These are phyloP conservation scores for Stegodyphus mimosarum DNA, from an alignment of 1,140 invertebrate species.

Conservation along the genomic window DNA sequence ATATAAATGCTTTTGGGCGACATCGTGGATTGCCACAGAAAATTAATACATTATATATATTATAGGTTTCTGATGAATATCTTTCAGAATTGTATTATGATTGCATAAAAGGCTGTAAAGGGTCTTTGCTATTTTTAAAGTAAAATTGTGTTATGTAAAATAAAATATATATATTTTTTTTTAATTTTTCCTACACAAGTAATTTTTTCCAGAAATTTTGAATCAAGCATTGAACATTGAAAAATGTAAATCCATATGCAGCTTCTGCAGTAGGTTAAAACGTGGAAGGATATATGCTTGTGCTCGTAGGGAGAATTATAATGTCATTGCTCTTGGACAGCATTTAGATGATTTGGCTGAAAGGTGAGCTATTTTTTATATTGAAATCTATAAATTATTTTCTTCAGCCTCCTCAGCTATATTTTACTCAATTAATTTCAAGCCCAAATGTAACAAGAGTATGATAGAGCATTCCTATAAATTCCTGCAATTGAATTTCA, in stretches of 20 bases:
- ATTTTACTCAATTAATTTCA: too few species aligned
- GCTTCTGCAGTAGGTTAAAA: constrained; percentile 78
- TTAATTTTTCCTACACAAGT: neutral
- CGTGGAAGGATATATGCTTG: constrained; percentile 80
- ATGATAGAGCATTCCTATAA: too few species aligned
- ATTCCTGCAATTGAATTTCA: too few species aligned
- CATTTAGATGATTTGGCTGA: constrained; percentile 87
- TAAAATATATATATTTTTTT: neutral
- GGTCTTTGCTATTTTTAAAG: too few species aligned
- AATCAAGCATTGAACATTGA: constrained; percentile 68
- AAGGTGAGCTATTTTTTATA: constrained; percentile 66
- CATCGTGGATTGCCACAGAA: too few species aligned
- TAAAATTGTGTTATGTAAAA: neutral
- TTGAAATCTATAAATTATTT: neutral
- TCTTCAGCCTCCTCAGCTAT: too few species aligned
- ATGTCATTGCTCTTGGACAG: constrained; percentile 87
- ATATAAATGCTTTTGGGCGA: too few species aligned
- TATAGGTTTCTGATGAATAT: too few species aligned
- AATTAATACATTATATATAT: too few species aligned
- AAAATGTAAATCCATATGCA: constrained; percentile 75
- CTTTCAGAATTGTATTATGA: too few species aligned
- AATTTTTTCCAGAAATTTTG: constrained; percentile 69
- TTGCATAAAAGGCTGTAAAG: too few species aligned
- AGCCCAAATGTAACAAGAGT: too few species aligned
- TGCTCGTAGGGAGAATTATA: constrained; percentile 82